Percentiles rank a stretch among this genome's conserved stretches.
These are phyloP conservation scores for Damaliscus lunatus DNA, from an alignment of 2,113 vertebrate genomes.

Conservation along the genomic window DNA sequence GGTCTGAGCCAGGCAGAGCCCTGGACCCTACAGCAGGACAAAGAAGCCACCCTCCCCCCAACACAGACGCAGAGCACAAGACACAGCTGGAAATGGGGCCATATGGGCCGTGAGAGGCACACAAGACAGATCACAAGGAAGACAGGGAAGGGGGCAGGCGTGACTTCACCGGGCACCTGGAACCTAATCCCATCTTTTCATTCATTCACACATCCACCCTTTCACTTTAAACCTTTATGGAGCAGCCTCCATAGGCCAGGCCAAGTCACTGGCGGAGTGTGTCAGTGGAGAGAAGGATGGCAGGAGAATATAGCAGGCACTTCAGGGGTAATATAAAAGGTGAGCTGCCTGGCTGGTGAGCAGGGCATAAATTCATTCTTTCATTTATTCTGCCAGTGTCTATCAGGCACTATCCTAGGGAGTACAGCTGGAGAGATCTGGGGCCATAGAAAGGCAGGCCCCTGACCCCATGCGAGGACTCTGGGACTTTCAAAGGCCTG, in stretches of 20 bases:
- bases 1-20: neutral
- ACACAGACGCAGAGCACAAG: neutral
- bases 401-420: rapidly evolving
- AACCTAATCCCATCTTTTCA: neutral
- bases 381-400: neutral
- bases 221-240: neutral
- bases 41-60: neutral
- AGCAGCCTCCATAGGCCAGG: neutral
- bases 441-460: neutral
- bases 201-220: neutral
- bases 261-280: neutral
- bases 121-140: neutral
- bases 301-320: neutral
- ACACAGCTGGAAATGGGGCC: neutral
- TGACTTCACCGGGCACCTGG: neutral
- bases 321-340: neutral
- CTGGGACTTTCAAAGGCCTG: no score
- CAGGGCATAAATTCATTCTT: neutral
- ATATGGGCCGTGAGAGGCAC: neutral
- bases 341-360: neutral
- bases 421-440: neutral
- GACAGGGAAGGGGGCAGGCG: no score
- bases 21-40: neutral
- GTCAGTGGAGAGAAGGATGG: neutral
- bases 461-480: neutral